Conservation (phyloP, 2,797 vertebrate genomes). For the Malacoctenus gilli region DNA sequence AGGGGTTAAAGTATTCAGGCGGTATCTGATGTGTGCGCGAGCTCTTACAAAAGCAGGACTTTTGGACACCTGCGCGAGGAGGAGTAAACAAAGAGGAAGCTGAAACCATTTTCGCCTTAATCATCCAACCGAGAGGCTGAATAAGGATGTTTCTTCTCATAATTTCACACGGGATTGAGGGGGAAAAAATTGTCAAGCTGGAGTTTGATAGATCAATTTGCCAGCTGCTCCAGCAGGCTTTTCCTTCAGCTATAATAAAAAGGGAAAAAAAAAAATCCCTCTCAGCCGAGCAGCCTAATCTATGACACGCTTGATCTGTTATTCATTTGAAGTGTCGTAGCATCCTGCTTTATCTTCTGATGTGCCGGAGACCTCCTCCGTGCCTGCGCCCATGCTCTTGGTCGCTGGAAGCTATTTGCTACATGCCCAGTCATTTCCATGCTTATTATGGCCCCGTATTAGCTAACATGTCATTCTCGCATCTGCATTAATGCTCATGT, state of each 20-base stretch:
- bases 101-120: no score
- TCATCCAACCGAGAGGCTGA: no score
- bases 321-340: slow-evolving; percentile 81
- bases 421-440: slow-evolving; percentile 64
- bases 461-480: slow-evolving; percentile 40
- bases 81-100: slow-evolving; percentile 11
- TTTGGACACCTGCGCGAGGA: slow-evolving; percentile 38
- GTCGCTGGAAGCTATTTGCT: slow-evolving; percentile 70
- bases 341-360: slow-evolving; percentile 74
- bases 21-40: slow-evolving; percentile 9
- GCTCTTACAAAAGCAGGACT: slow-evolving; percentile 6
- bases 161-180: slow-evolving; percentile 73
- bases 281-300: slow-evolving; percentile 76
- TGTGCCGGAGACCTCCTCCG: slow-evolving; percentile 59
- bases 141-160: slow-evolving; percentile 71
- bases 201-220: slow-evolving; percentile 84
- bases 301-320: slow-evolving; percentile 78
- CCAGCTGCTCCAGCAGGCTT: slow-evolving; percentile 68
- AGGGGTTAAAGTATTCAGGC: slow-evolving; percentile 20
- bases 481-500: slow-evolving; percentile 44
- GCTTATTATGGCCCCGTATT: slow-evolving; percentile 60
- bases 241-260: slow-evolving; percentile 68
- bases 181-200: slow-evolving; percentile 69
- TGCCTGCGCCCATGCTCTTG: slow-evolving; percentile 27
- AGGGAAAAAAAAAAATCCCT: slow-evolving; percentile 68